Percentiles rank a stretch among this genome's conserved stretches.
These are phyloP conservation scores for Steatornis caripensis DNA, from an alignment of 2,113 vertebrate genomes.

Conservation along the genomic window DNA sequence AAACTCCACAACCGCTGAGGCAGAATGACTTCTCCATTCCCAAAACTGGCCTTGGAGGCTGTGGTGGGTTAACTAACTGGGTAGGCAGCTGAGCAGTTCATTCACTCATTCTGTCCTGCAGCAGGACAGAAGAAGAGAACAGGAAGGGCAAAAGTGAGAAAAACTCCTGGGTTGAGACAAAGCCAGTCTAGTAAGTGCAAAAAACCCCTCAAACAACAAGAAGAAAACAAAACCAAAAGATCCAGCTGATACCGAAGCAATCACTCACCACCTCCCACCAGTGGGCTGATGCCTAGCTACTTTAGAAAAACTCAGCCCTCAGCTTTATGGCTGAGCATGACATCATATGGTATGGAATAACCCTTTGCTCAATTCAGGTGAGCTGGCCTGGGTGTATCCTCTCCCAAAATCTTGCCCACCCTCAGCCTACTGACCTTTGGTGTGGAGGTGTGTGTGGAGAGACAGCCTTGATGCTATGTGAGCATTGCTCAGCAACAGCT, in stretches of 20 bases:
- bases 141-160: background rate
- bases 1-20: background rate
- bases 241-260: background rate
- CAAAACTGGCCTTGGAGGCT: background rate
- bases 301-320: background rate
- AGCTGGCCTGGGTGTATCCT: no score
- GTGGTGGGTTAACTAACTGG: no score
- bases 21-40: background rate
- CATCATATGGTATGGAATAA: background rate
- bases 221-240: accelerated
- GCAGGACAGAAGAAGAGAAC: background rate
- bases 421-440: background rate
- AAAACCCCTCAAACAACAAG: no score
- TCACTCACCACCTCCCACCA: background rate
- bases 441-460: background rate
- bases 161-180: background rate
- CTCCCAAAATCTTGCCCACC: no score
- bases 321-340: background rate
- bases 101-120: background rate
- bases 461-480: no score
- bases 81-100: background rate
- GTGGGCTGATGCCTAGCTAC: background rate
- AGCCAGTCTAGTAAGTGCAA: background rate
- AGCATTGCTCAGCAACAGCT: background rate
- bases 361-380: background rate